phyloP scores from a whole-genome alignment of 2,888 invertebrate genomes.

The Alviniconcha strummeri region DNA sequence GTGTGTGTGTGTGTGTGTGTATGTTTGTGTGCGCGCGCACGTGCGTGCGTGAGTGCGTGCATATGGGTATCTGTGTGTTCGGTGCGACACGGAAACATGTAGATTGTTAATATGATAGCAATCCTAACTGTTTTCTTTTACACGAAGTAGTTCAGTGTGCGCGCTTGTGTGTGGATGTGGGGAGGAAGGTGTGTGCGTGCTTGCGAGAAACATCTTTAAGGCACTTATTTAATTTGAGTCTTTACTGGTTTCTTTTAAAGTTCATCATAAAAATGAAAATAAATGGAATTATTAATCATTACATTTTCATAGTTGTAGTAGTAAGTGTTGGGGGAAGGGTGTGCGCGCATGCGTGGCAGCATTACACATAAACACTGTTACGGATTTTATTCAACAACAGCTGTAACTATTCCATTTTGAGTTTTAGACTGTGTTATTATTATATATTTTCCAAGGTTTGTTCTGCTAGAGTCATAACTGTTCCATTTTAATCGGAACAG shows the following conservation, averaged over 20 bases:
- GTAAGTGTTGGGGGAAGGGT: too few species aligned
- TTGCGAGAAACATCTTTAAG: not conserved
- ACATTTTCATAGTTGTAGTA: too few species aligned
- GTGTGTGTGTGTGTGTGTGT: not conserved
- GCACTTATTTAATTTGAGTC: not conserved
- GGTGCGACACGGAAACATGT: not conserved
- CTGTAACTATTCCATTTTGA: too few species aligned
- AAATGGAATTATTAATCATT: not conserved
- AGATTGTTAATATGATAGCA: too few species aligned
- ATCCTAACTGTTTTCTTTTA: too few species aligned
- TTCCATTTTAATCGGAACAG: too few species aligned
- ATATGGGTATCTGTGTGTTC: not conserved
- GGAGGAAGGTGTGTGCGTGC: not conserved
- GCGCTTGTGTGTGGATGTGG: not conserved
- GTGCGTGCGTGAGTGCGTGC: not conserved
- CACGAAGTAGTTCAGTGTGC: not conserved
- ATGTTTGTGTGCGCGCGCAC: not conserved
- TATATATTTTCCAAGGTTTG: too few species aligned
- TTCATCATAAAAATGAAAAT: not conserved
- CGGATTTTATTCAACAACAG: too few species aligned
- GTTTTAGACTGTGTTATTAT: too few species aligned
- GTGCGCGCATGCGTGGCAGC: too few species aligned
- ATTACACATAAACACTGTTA: too few species aligned
- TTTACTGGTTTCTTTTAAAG: not conserved
- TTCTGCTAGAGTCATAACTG: too few species aligned